Conservation (phyloP, 2,888 invertebrate genomes). For the Nowickia ferox region DNA sequence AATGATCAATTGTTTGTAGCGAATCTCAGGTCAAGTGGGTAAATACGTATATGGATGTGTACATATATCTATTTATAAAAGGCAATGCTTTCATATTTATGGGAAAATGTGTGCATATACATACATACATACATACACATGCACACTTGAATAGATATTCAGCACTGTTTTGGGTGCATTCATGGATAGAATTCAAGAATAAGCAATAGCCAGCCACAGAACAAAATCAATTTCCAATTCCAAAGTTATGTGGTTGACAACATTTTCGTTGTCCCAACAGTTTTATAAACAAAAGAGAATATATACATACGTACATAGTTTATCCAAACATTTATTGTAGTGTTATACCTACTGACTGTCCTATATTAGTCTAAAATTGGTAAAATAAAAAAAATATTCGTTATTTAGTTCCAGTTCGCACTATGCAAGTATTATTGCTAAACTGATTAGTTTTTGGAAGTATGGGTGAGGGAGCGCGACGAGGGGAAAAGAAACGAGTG, state of each 20-base stretch:
- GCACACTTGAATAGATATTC: conserved; percentile 73
- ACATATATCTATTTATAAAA: no score
- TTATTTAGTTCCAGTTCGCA: no score
- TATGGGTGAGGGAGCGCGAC: no score
- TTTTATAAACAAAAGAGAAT: neutral
- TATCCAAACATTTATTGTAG: no score
- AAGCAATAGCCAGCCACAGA: conserved; percentile 41
- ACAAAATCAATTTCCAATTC: conserved; percentile 62
- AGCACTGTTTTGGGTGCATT: conserved; percentile 75
- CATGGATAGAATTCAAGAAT: conserved; percentile 48
- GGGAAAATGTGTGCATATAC: no score
- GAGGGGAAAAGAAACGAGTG: no score
- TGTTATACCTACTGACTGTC: neutral
- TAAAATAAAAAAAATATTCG: neutral
- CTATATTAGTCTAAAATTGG: neutral
- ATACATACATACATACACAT: neutral
- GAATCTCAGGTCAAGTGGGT: no score
- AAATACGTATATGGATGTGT: no score
- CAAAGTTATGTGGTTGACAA: conserved; percentile 60
- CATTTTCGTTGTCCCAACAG: conserved; percentile 32
- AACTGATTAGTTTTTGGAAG: no score
- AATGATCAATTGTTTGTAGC: no score
- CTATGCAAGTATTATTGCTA: no score
- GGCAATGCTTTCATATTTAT: no score
- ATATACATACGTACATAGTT: neutral